Evolutionary conservation across 1,140 invertebrate genomes (phyloP).

Genomic region (Trichonephila clavata): DNA sequence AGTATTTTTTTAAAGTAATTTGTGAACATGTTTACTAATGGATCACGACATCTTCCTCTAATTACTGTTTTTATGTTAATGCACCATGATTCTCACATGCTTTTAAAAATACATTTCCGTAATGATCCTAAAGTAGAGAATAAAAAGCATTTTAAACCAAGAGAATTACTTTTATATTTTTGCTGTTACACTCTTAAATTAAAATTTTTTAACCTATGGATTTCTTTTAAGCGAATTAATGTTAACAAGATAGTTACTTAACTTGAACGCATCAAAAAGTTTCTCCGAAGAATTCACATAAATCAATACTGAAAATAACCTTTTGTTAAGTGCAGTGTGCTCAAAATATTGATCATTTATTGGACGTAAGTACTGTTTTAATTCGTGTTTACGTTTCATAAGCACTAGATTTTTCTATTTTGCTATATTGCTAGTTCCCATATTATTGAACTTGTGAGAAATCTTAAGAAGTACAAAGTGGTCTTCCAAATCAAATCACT

Average conservation of each 20-base stretch:
- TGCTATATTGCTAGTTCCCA: neutral
- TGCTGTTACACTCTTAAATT: neutral
- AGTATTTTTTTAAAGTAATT: no score
- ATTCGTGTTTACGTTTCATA: neutral
- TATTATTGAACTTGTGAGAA: neutral
- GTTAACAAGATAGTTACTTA: neutral
- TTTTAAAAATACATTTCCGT: neutral
- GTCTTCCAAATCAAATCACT: neutral
- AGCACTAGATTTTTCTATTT: neutral
- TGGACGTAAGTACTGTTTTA: neutral
- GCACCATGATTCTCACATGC: neutral
- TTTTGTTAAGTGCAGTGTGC: no score
- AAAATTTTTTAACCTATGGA: neutral
- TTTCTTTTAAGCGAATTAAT: neutral
- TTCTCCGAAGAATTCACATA: neutral
- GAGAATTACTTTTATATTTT: neutral
- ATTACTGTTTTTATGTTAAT: neutral
- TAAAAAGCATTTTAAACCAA: no score
- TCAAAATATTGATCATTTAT: slow-evolving; percentile 14
- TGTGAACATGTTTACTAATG: neutral
- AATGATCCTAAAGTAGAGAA: neutral
- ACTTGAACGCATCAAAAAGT: neutral
- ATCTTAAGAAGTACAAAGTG: slow-evolving; percentile 1
- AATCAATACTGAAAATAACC: neutral
- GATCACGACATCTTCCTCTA: neutral